Percentiles rank a stretch among this genome's conserved stretches.
Evolutionary conservation across 2,797 vertebrate genomes (phyloP).

Genomic region (Hydrophis major): DNA sequence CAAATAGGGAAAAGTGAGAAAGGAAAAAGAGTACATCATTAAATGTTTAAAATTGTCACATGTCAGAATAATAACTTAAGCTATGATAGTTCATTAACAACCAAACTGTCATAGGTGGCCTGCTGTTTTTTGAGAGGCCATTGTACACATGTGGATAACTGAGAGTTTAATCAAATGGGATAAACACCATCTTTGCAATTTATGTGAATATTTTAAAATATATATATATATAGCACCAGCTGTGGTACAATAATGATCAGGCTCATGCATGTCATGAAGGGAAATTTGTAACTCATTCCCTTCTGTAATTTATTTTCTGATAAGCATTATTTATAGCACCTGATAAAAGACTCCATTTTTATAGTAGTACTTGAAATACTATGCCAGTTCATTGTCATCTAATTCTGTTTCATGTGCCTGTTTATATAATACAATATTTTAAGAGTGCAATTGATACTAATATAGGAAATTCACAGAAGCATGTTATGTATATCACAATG

Average conservation of each 20-base stretch:
- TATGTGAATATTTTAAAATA: neutral
- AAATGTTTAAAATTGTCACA: neutral
- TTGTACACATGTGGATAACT: neutral
- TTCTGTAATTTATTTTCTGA: neutral
- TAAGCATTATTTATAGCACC: neutral
- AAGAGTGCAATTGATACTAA: conserved; percentile 28
- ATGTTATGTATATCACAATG: conserved; percentile 18
- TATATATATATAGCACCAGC: neutral
- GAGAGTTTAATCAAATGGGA: neutral
- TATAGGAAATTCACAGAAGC: conserved; percentile 31
- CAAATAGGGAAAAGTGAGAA: neutral
- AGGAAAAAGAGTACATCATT: neutral
- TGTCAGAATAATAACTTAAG: neutral
- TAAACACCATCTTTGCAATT: neutral
- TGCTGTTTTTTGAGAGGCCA: neutral
- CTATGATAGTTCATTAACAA: neutral
- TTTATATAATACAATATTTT: conserved; percentile 19
- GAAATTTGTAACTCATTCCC: neutral
- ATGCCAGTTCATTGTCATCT: conserved; percentile 15
- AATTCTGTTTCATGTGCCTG: neutral
- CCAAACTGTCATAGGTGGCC: neutral
- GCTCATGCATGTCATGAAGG: neutral
- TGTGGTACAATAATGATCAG: neutral
- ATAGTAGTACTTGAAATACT: neutral
- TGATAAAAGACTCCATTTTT: conserved; percentile 14